Conservation (phyloP, 2,888 invertebrate genomes). For the Melangyna quadrimaculata region DNA sequence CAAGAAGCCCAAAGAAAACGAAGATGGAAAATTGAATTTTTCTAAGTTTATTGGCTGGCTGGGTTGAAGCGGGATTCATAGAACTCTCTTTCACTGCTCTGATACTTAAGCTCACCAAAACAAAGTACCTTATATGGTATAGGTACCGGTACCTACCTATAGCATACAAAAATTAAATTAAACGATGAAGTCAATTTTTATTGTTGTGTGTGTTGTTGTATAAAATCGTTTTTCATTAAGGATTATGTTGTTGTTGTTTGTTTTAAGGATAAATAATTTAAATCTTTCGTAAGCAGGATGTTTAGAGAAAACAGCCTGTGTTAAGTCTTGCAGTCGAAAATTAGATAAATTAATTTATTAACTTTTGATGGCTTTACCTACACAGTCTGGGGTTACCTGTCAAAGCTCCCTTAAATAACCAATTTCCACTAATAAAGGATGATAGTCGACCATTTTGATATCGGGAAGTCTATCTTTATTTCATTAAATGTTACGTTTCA, state of each 20-base stretch:
- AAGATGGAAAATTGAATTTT: constrained; percentile 2
- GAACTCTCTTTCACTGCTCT: not conserved
- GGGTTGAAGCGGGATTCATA: not conserved
- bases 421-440: too few relatives aligned
- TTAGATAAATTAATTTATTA: not conserved
- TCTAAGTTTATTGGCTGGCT: not conserved
- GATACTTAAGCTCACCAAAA: not conserved
- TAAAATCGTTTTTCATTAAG: constrained; percentile 11
- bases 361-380: not conserved
- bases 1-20: not conserved
- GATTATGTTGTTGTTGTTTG: not conserved
- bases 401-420: not conserved
- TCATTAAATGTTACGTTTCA: too few relatives aligned
- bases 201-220: not conserved
- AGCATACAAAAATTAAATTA: not conserved
- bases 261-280: not conserved
- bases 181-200: not conserved
- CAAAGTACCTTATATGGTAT: too few relatives aligned
- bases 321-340: not conserved
- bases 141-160: not conserved
- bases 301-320: not conserved
- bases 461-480: too few relatives aligned
- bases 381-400: not conserved
- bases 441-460: too few relatives aligned
- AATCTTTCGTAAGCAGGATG: constrained; percentile 1